Evolutionary conservation across 2,888 invertebrate genomes (phyloP), one percentile per base, ranked within the genome.

Genomic region (Dinocampus coccinellae): DNA sequence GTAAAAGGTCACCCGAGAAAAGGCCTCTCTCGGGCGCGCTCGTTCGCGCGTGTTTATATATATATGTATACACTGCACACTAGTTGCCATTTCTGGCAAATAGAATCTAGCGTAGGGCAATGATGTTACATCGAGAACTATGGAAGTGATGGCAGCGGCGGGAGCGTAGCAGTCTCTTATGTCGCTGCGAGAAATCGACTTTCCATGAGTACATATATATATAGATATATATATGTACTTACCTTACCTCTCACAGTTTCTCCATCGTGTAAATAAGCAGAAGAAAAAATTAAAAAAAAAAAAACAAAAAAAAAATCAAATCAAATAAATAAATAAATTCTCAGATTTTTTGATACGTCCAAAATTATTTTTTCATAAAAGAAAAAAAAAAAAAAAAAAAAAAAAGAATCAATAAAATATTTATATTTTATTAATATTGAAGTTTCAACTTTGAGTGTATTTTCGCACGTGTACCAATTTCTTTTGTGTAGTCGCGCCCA

Each of bases 1-100:
- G 76, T 70, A 69, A 76, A 76, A 76, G 76, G 76, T 76, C 75
- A 76, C 62, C 63, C 57, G 72, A 72, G 67, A 47, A 72, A 72
- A 72, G 72, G 72, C 72, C 67, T 72, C 62, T 34, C 57, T 42
- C 39, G 58, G 29, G 58, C 22, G 29, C 29, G 29, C 29, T 29
- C 29, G 29, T 7, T 29, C 29, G 26, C 33, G 39, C 67, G 26
- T 58, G 29, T 42, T 67, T 39, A 42, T 65, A 34, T 33, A 52
- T 58, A 57, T 57, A 52, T 65, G 34, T 52, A 70, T 52, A 70
- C 47, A 58, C 63, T 47, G 76, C 74, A 78, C 76, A 72, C 61
- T 57, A 75, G 73, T 67, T 64, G 66, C 65, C 55, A 73, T 73
- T 71, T 73, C 76, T 73, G 58, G 36, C 72, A 72, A 73, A 72